phyloP scores from a whole-genome alignment of 1,140 invertebrate genomes.

The Antheraea pernyi region DNA sequence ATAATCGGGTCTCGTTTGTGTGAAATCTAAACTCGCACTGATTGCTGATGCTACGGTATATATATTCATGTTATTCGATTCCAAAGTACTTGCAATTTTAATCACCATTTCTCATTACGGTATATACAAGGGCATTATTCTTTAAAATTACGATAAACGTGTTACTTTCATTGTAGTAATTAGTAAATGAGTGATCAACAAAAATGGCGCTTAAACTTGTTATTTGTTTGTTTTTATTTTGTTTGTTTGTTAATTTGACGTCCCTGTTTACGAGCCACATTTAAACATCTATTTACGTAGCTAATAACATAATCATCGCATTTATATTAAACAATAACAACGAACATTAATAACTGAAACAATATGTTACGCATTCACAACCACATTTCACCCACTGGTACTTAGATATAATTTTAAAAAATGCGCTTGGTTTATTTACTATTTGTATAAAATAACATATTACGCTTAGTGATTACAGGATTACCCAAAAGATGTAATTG shows the following conservation, averaged over 20 bases:
- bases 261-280: neutral
- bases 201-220: constrained; percentile 6
- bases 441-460: too few relatives aligned
- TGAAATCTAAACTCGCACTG: neutral
- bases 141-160: neutral
- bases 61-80: constrained; percentile 24
- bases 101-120: constrained; percentile 18
- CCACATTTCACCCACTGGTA: constrained; percentile 50
- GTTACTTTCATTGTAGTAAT: too few relatives aligned
- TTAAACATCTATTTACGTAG: constrained; percentile 4
- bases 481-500: too few relatives aligned
- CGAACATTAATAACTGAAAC: neutral
- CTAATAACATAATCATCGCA: constrained; percentile 6
- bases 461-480: too few relatives aligned
- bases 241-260: neutral
- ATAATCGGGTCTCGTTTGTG: neutral
- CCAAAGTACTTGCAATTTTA: constrained; percentile 32
- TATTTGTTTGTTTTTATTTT: neutral
- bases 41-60: neutral
- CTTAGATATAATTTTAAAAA: neutral
- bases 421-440: too few relatives aligned
- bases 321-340: constrained; percentile 8
- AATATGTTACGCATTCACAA: constrained; percentile 35
- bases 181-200: neutral
- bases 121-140: neutral